phyloP scores from a whole-genome alignment of 2,113 vertebrate genomes.

The Stigmatopora nigra region DNA sequence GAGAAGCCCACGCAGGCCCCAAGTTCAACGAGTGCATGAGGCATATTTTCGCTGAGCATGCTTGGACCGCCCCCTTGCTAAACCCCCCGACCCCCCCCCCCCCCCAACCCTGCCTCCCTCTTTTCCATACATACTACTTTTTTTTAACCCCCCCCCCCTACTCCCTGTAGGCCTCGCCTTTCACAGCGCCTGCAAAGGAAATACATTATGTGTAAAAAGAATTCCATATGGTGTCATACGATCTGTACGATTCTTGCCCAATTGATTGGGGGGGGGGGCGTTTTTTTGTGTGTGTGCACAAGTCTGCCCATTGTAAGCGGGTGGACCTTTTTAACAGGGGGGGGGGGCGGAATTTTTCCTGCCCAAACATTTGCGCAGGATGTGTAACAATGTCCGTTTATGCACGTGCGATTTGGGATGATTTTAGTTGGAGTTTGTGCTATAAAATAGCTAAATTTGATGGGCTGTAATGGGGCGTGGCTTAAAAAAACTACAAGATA shows the following conservation, averaged over 20 bases:
- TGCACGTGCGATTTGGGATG: no score
- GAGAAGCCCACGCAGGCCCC: conserved; percentile 70
- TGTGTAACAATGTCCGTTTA: not conserved
- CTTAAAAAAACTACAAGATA: no score
- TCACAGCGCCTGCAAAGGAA: conserved; percentile 69
- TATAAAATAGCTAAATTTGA: no score
- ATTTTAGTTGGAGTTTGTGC: no score
- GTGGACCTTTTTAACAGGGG: conserved; percentile 10
- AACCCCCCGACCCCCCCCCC: conserved; percentile 51
- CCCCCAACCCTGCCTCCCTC: conserved; percentile 21
- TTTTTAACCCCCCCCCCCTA: conserved; percentile 48
- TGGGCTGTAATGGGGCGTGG: no score
- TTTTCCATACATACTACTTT: conserved; percentile 57
- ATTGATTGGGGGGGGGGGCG: conserved; percentile 41
- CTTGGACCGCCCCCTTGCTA: conserved; percentile 66
- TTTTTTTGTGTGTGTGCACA: conserved; percentile 51
- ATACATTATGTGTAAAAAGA: conserved; percentile 74
- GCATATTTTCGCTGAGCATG: conserved; percentile 74
- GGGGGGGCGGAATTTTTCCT: not conserved
- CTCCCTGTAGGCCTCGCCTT: conserved; percentile 67
- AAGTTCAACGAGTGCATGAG: conserved; percentile 76
- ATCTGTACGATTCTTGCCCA: conserved; percentile 68
- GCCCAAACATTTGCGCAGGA: conserved; percentile 2
- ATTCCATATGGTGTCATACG: conserved; percentile 73
- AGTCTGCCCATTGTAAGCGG: conserved; percentile 49